phyloP scores from a whole-genome alignment of 2,888 invertebrate species.

The Cheiracanthium punctorium region DNA sequence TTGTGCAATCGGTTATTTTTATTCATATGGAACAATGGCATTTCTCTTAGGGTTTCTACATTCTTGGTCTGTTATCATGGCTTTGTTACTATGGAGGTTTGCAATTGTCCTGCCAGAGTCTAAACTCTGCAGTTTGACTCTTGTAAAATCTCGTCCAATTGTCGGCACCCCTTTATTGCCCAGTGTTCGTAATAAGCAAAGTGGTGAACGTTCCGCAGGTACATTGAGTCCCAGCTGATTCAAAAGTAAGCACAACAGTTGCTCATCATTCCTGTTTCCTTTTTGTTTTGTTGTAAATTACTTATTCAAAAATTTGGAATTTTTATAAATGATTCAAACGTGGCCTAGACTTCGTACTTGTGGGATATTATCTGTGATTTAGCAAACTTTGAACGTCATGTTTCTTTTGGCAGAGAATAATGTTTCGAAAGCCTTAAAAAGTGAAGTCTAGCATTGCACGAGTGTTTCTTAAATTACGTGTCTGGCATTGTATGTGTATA shows the following conservation, averaged over 20 bases:
- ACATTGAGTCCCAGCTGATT: conserved; percentile 49
- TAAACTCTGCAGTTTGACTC: conserved; percentile 18
- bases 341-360: neutral
- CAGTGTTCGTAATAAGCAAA: neutral
- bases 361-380: neutral
- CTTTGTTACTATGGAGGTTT: conserved; percentile 67
- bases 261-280: neutral
- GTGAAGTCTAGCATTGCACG: too few species aligned
- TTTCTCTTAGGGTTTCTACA: conserved; percentile 69
- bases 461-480: too few species aligned
- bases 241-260: neutral
- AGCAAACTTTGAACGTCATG: too few species aligned
- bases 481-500: too few species aligned
- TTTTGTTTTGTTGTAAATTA: too few species aligned
- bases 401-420: too few species aligned
- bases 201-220: neutral
- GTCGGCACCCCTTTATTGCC: conserved; percentile 54
- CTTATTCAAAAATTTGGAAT: neutral
- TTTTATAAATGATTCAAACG: neutral
- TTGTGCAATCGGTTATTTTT: conserved; percentile 46
- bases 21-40: conserved; percentile 67
- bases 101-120: conserved; percentile 51
- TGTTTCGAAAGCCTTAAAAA: too few species aligned
- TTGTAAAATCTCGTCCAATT: conserved; percentile 28
- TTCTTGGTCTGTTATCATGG: conserved; percentile 68